Percentiles rank a stretch among this genome's conserved stretches.
These are phyloP conservation scores for Odontamblyopus rebecca DNA, from an alignment of 2,797 vertebrate species.

Conservation along the genomic window DNA sequence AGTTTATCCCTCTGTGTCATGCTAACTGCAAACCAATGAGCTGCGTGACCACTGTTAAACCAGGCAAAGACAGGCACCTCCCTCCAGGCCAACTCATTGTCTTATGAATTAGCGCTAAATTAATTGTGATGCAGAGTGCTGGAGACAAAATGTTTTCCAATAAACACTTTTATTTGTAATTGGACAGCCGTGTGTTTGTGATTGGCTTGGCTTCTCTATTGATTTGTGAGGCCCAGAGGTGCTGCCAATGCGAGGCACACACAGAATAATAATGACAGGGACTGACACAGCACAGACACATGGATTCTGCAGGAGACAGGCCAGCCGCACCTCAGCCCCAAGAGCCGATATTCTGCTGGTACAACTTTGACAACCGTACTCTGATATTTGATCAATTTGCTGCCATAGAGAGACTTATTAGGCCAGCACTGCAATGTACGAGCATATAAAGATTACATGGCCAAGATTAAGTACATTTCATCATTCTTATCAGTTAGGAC, in stretches of 20 bases:
- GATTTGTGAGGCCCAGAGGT: constrained; percentile 51
- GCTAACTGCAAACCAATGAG: constrained; percentile 43
- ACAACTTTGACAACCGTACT: background rate
- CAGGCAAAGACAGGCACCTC: constrained; percentile 14
- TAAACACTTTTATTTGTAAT: constrained; percentile 39
- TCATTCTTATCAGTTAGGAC: background rate
- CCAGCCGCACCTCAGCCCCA: constrained; percentile 25
- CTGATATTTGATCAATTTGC: background rate
- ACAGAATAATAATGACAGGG: constrained; percentile 49
- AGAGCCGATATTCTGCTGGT: background rate
- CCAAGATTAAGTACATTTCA: background rate
- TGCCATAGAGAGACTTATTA: background rate
- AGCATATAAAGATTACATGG: background rate
- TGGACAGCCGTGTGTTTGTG: constrained; percentile 28
- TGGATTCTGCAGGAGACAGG: constrained; percentile 38
- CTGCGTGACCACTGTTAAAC: constrained; percentile 36
- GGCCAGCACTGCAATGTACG: background rate
- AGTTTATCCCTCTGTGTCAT: constrained; percentile 37
- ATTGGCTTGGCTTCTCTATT: constrained; percentile 52
- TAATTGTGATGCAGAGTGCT: constrained; percentile 41
- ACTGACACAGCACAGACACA: constrained; percentile 24
- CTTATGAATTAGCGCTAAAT: constrained; percentile 58
- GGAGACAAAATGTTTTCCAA: constrained; percentile 48
- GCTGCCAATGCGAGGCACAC: constrained; percentile 16
- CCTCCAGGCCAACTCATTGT: constrained; percentile 40